phyloP scores from a whole-genome alignment of 1,140 invertebrate species.

The Drosophila kanapiae region DNA sequence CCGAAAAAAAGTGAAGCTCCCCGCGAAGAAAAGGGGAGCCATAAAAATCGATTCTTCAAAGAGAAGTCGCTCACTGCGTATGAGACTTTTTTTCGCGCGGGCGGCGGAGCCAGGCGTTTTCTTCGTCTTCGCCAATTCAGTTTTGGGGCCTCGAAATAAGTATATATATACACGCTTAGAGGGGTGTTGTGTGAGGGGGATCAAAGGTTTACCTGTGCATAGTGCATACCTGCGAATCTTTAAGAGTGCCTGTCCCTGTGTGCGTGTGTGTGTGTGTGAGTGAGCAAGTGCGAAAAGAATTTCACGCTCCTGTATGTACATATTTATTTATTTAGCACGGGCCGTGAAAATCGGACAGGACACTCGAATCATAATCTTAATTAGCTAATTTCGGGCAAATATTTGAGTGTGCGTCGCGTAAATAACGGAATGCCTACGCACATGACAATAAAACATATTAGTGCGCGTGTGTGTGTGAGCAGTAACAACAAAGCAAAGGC shows the following conservation, averaged over 20 bases:
- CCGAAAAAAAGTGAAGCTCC: conserved; percentile 47
- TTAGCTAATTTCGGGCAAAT: conserved; percentile 70
- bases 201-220: conserved; percentile 35
- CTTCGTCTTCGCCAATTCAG: conserved; percentile 54
- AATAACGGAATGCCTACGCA: conserved; percentile 65
- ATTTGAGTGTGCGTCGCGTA: conserved; percentile 57
- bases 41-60: conserved; percentile 83
- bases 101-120: conserved; percentile 61
- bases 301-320: conserved; percentile 1
- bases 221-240: conserved; percentile 17
- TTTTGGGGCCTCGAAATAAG: conserved; percentile 14
- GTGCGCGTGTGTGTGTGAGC: background rate
- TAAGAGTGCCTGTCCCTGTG: background rate
- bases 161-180: conserved; percentile 9
- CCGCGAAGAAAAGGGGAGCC: conserved; percentile 60
- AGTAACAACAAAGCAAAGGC: conserved; percentile 58
- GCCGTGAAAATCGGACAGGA: conserved; percentile 55
- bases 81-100: conserved; percentile 67
- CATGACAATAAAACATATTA: conserved; percentile 48
- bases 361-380: conserved; percentile 53
- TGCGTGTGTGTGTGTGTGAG: conserved; percentile 17
- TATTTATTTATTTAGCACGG: conserved; percentile 53
- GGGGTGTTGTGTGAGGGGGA: conserved; percentile 5
- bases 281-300: conserved; percentile 39
- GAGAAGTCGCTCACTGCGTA: conserved; percentile 65